Evolutionary conservation across 1,140 invertebrate genomes (phyloP).

Genomic region (Drosophila baimaii): DNA sequence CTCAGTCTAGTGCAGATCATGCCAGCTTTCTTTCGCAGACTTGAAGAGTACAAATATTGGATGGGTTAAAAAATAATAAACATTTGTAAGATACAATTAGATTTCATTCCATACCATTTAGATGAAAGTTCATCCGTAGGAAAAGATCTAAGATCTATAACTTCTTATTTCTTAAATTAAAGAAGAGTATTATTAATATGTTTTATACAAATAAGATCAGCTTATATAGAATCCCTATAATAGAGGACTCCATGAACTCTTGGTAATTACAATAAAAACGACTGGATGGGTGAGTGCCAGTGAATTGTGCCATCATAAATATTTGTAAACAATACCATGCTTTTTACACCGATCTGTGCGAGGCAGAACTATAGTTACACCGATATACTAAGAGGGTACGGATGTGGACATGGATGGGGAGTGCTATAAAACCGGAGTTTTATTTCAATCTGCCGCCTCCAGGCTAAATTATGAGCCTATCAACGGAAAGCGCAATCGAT

Average conservation of each 20-base stretch:
- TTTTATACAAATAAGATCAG: too few relatives aligned
- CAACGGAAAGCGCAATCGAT: conserved; percentile 64
- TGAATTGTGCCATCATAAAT: conserved; percentile 67
- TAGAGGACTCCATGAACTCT: conserved; percentile 27
- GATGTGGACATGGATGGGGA: not conserved
- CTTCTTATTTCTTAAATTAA: too few relatives aligned
- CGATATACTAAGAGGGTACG: conserved; percentile 32
- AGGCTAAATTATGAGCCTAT: conserved; percentile 71
- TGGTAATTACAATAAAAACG: conserved; percentile 74
- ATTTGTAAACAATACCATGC: conserved; percentile 38
- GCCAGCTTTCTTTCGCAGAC: not conserved
- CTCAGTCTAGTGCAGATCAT: not conserved
- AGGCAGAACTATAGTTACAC: conserved; percentile 32
- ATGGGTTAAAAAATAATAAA: not conserved
- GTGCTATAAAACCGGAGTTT: conserved; percentile 74
- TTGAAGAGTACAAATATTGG: not conserved
- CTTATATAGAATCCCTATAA: not conserved
- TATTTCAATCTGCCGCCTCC: conserved; percentile 80
- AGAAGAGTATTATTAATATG: too few relatives aligned
- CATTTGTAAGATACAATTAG: too few relatives aligned
- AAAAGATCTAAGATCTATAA: too few relatives aligned
- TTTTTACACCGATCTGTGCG: conserved; percentile 22
- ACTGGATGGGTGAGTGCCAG: conserved; percentile 61
- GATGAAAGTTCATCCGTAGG: too few relatives aligned
- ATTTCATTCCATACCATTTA: too few relatives aligned